Base-by-base conservation (phyloP, 92 coral and sea anemone genomes). In the Pocillopora meandrina region DNA sequence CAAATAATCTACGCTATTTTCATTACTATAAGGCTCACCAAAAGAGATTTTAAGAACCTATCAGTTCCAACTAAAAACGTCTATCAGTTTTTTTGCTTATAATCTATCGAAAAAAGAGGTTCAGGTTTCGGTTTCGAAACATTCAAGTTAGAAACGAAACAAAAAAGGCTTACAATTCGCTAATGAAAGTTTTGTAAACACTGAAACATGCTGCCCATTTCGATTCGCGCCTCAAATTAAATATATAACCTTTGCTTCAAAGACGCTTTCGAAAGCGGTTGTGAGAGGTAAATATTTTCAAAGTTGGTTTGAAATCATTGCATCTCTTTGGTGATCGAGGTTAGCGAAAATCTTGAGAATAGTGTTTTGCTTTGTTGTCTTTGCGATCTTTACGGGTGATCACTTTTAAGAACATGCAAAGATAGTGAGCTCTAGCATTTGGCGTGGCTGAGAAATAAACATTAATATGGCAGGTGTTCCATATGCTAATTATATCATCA, bases 361-460 rank as follows among this genome's bases (percentile, higher is more conserved):
- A 18, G 76, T 8, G 1, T 23, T 62, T 36, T 77, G 58, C 68
- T 58, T 57, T 31, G n/a, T 82, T 56, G 36, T 64, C 33, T 34
- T 47, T 58, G 75, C 55, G 77, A 26, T 76, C 55, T 60, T 13
- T 64, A 34, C 14, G 56, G 60, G 76, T 35, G 83, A 77, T n/a
- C 62, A 20, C 59, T 74, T 52, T n/a, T 58, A 62, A 64, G 31
- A 16, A 47, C 72, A 73, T 26, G 80, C 49, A 47, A 56, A 83
- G 72, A 65, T 21, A 62, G 86, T 65, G 61, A 84, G 36, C 84
- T 66, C 49, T 74, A 81, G 67, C 82, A 75, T 86, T 92, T 86
- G 75, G 86, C 87, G 95, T 90, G 87, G 92, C 77, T 86, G 93
- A 65, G 95, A 93, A 87, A 90, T 86, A 92, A 87, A 94, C 93